These are phyloP conservation scores for Euproctis similis DNA, from an alignment of 2,888 invertebrate genomes.

Conservation along the genomic window DNA sequence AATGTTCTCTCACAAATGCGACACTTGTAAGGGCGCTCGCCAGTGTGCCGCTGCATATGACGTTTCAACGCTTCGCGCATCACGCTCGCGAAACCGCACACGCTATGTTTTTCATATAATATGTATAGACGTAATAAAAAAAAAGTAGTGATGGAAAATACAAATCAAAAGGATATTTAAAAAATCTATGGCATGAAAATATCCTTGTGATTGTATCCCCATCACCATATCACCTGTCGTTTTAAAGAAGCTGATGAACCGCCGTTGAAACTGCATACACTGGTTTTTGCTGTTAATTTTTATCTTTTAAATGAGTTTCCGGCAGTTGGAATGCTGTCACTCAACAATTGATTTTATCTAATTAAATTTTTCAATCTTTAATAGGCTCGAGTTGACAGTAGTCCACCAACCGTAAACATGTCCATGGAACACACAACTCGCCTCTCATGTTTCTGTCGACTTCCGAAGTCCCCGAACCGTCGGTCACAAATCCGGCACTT, in stretches of 20 bases:
- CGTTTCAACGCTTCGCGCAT: slow-evolving; percentile 54
- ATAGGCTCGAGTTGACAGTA: neutral
- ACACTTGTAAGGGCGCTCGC: slow-evolving; percentile 57
- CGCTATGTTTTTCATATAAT: slow-evolving; percentile 25
- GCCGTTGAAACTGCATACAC: slow-evolving; percentile 3
- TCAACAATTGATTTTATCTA: neutral
- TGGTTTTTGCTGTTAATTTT: slow-evolving; percentile 1
- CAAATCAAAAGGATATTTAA: neutral
- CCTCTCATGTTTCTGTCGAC: slow-evolving; percentile 68
- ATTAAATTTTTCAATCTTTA: no score
- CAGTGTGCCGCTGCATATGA: slow-evolving; percentile 63
- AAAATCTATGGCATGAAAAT: neutral
- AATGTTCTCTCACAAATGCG: slow-evolving; percentile 58
- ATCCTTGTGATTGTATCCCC: slow-evolving; percentile 1
- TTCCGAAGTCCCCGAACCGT: slow-evolving; percentile 65
- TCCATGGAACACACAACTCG: slow-evolving; percentile 23
- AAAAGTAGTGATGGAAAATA: neutral
- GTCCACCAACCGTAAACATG: slow-evolving; percentile 1
- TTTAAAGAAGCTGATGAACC: neutral
- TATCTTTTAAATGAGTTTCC: neutral
- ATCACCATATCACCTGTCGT: slow-evolving; percentile 2
- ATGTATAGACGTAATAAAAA: neutral
- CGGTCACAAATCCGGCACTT: slow-evolving; percentile 65
- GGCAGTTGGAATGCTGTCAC: neutral
- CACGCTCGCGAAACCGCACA: slow-evolving; percentile 55